These are phyloP conservation scores for Callosobruchus maculatus DNA, from an alignment of 2,888 invertebrate genomes.

Conservation along the genomic window DNA sequence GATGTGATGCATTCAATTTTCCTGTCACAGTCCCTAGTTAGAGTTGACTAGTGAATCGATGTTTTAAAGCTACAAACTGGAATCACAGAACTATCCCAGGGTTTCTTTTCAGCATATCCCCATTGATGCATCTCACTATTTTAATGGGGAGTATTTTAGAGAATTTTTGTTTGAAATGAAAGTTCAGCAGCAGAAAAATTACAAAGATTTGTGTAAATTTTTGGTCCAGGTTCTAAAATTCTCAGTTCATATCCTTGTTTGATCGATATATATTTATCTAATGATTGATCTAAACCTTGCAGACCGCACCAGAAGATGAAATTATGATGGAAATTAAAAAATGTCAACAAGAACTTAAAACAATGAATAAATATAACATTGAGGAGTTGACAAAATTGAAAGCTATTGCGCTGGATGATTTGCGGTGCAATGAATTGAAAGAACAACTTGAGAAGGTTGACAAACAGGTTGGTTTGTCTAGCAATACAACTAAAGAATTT, in stretches of 20 bases:
- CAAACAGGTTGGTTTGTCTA: slow-evolving; percentile 31
- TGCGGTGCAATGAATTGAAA: slow-evolving; percentile 43
- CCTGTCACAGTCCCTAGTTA: too few species aligned
- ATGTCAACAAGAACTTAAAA: slow-evolving; percentile 77
- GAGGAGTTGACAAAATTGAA: slow-evolving; percentile 42
- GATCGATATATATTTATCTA: not conserved
- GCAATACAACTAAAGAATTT: too few species aligned
- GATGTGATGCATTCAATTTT: too few species aligned
- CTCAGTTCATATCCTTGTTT: slow-evolving; percentile 1
- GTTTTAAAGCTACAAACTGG: too few species aligned
- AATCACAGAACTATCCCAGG: too few species aligned
- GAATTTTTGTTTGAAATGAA: not conserved
- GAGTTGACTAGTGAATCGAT: too few species aligned
- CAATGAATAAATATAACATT: slow-evolving; percentile 74
- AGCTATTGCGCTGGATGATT: slow-evolving; percentile 39
- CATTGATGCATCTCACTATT: too few species aligned
- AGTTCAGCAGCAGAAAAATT: not conserved
- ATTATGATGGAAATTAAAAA: slow-evolving; percentile 83
- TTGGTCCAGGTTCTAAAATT: not conserved
- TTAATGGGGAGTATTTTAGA: too few species aligned
- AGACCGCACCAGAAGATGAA: slow-evolving; percentile 72
- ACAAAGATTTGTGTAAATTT: not conserved
- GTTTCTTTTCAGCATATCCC: too few species aligned
- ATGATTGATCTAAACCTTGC: slow-evolving; percentile 10
- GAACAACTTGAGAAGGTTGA: slow-evolving; percentile 44